phyloP scores from a whole-genome alignment of 2,797 vertebrate species.

The Tenualosa thibaudeaui region DNA sequence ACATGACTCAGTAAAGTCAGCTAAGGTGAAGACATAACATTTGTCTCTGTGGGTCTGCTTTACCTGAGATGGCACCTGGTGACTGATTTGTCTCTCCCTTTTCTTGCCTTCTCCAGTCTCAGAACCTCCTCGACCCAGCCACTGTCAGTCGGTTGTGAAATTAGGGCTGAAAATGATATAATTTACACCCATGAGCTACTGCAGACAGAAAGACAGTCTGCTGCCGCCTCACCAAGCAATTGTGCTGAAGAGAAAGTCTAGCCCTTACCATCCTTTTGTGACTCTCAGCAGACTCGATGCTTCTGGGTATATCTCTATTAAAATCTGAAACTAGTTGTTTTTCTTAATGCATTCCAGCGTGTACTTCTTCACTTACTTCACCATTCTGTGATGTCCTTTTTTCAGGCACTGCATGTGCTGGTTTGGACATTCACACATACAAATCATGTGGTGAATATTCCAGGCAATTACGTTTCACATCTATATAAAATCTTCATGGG shows the following conservation, averaged over 20 bases:
- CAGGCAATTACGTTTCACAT: background rate
- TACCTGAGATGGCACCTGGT: slow-evolving; percentile 35
- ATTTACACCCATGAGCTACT: slow-evolving; percentile 27
- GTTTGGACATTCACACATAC: background rate
- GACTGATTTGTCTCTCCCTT: slow-evolving; percentile 14
- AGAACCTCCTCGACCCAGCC: slow-evolving; percentile 31
- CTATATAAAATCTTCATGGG: background rate
- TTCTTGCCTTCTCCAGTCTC: slow-evolving; percentile 32
- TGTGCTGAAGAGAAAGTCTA: background rate
- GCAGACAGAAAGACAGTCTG: background rate
- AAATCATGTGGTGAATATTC: background rate
- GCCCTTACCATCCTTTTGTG: background rate
- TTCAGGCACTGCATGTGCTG: background rate
- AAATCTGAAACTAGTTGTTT: background rate
- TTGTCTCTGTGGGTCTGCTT: slow-evolving; percentile 29
- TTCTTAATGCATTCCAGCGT: background rate
- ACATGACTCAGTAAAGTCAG: background rate
- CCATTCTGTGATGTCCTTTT: background rate
- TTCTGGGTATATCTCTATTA: background rate
- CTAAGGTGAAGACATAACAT: background rate
- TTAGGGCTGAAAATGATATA: slow-evolving; percentile 40
- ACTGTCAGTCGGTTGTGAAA: slow-evolving; percentile 48
- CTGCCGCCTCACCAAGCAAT: background rate
- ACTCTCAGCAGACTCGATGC: background rate
- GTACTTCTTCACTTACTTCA: background rate